Evolutionary conservation across 2,113 vertebrate genomes (phyloP), one percentile per base, ranked within the genome.

Genomic region (Sinocyclocheilus maitianheensis): DNA sequence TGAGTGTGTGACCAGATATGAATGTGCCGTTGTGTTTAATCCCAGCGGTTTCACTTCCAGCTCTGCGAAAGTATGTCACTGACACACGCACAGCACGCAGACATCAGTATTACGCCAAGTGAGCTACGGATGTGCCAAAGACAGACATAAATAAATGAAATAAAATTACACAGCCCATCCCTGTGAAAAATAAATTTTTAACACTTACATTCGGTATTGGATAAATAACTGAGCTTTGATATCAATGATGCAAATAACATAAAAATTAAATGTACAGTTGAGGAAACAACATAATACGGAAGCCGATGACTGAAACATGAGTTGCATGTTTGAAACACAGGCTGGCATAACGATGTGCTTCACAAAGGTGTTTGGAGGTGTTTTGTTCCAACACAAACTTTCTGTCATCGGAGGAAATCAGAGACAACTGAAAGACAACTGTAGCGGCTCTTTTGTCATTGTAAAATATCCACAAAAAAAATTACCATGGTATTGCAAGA

Each of bases 21-120:
- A 94, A 94, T 94, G 91, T 93, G 94, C 94, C 91, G 92, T 90
- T 83, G 92, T 90, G 90, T 92, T 92, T 94, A 94, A 94, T 94
- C 93, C 94, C 91, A 72, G 90, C 83, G 75, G 84, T 90, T 90
- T 87, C 88, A 90, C 89, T 87, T 60, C 2, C 63, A 79, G 91
- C 91, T 89, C 89, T 77, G 84, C 84, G 88, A 89, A 93, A 92
- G 84, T 88, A 75, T 87, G 88, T 90, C 89, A 89, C 74, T 46
- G 81, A 87, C 69, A 55, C 63, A n/a, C 43, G 77, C 53, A 1
- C 72, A 72, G 58, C 71, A 80, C 69, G 46, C 84, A 53, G 48
- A 62, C 71, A 43, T 62, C 55, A 77, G 83, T 84, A 40, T 83
- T 85, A 89, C 16, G 67, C 53, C 53, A 71, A 55, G 37, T 71